Base-by-base conservation (phyloP, 2,113 vertebrate species). In the Oncorhynchus mykiss region DNA sequence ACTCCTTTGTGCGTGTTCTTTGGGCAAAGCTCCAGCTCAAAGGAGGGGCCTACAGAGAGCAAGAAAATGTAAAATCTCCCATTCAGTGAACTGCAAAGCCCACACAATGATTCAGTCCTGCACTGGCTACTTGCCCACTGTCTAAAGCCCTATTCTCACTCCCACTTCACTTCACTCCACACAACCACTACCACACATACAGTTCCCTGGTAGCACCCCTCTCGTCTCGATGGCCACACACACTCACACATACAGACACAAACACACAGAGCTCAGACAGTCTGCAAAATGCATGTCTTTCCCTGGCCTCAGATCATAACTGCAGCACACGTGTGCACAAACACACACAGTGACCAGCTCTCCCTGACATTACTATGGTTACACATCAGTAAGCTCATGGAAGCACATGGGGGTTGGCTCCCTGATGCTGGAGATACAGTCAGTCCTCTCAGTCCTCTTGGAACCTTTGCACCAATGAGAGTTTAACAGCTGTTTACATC, bases 51-150 rank as follows among this genome's bases (percentile, higher is more conserved):
- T 74, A 82, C 77, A 77, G 80, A 88, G 80, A 80, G 78, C 79
- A 87, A 86, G 82, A 87, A 86, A 90, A 91, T 87, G 88, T 90
- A 84, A 91, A 89, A 91, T 88, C 83, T 88, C 78, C 84, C 82
- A 86, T 92, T 90, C 87, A 90, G 76, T 87, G 82, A 89, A 89
- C 88, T 85, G 87, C 79, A 82, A 83, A 84, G 86, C 84, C 74
- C 85, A 88, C 85, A 90, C 84, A 85, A 88, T 88, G 78, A 88
- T 81, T 86, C 87, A 90, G 87, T 88, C 80, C 80, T 73, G 82
- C 81, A 76, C 81, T 79, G 84, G 86, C 84, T 79, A 82, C 84
- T 79, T 80, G 74, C 86, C 86, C 83, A 80, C 85, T 85, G 86
- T 87, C 82, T 86, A 85, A 89, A 70, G 7, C 79, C 78, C 83